Evolutionary conservation across 92 coral and sea anemone species (phyloP), one percentile per base, ranked within the genome.

Genomic region (Phymanthus crucifer): DNA sequence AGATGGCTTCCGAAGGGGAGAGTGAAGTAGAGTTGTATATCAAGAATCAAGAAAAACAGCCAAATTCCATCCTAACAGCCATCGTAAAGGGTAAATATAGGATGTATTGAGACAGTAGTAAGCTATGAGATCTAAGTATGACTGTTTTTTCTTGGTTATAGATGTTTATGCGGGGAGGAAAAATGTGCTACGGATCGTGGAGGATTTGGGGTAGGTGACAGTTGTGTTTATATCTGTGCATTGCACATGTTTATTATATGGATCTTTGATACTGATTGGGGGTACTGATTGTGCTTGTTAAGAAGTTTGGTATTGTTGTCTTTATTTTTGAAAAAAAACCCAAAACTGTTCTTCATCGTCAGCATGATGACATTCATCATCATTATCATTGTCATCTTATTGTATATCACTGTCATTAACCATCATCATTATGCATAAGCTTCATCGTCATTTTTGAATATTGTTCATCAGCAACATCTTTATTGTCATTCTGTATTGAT

Each of bases 11-110:
- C 34, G 65, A 9, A 2, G 29, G 14, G 29, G 35, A 40, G 46
- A 34, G 82, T 79, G 47, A 17, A 3, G 19, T 79, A 2, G 83
- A 79, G 46, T 45, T 47, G 75, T 79, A 66, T 36, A 79, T 80
- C 57, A 38, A 57, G 29, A 34, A 80, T 19, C 70, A 54, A 40
- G 84, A 27, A 13, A 36, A 48, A 10, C 19, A 29, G 40, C 11
- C 61, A 1, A 71, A 71, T 58, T 78, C 69, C 0, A 26, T 23
- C 58, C 50, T 82, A 37, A 37, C 80, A 38, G 26, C 67, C 18
- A 65, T 82, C 29, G 79, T 82, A 9, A 38, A 75, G 45, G 86
- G 86, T 82, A 38, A 45, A 76, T 34, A 35, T 54, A 56, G 4
- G 10, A 76, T 1, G 13, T 32, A 26, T 36, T 0, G 24, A 57